Evolutionary conservation across 2,797 vertebrate species (phyloP), one percentile per base, ranked within the genome.

Genomic region (Mallotus villosus): DNA sequence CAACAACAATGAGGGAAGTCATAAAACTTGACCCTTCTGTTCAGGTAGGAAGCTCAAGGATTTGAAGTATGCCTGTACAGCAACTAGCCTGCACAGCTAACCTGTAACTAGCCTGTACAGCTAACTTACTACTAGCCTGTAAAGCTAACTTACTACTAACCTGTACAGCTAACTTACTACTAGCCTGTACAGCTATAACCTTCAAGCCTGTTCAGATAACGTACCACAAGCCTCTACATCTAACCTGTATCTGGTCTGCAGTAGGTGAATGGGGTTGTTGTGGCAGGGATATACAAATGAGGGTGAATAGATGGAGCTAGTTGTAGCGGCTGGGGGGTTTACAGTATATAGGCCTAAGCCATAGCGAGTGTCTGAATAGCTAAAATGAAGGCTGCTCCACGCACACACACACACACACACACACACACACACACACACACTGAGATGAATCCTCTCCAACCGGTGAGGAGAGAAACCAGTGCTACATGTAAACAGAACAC

Each of bases 1-100:
- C 75, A 73, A 63, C 74, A 77, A 83, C 70, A 74, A 69, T 51
- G 58, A 72, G n/a, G 37, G 64, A 74, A 71, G 71, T 80, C 80
- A 77, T 16, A 58, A 21, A 24, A 55, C 21, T 68, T 41, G 34
- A 64, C 63, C 6, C 19, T 41, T 64, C 19, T 24, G 64, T 53
- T 67, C 46, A 27, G 72, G 66, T 75, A 81, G 85, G 86, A 87
- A 87, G 85, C 85, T 81, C 78, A 76, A 73, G 81, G 83, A 85
- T 86, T 80, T 75, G 65, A 75, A 32, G 22, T 55, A 7, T 29
- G 51, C 16, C 25, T 25, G 49, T 32, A 29, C 16, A 27, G 51
- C 19, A 55, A n/a, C 51, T 19, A 55, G 51, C 19, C 17, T 55
- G 51, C n/a, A 55, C 51, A 55, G 51, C 51, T 55, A 25, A 55